Percentiles rank a stretch among this genome's conserved stretches.
Evolutionary conservation across 2,797 vertebrate species (phyloP).

Genomic region (Geotrypetes seraphini): DNA sequence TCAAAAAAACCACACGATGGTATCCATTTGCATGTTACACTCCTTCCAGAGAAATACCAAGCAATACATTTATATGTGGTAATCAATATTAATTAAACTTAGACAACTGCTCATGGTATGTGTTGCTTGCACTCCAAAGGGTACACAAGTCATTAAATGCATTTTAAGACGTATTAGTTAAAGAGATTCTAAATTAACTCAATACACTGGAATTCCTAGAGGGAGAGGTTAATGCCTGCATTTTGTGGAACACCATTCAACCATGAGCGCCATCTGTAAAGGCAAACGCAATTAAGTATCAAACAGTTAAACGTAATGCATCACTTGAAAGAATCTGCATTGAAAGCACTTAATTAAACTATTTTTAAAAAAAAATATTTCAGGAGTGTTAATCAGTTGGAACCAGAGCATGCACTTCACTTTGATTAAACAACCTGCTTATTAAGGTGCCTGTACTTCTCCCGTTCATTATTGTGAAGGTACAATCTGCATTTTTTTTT

Average conservation of each 20-base stretch:
- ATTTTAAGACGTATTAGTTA: constrained; percentile 71
- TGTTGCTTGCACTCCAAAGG: constrained; percentile 54
- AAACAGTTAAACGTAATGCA: constrained; percentile 75
- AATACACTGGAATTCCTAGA: constrained; percentile 50
- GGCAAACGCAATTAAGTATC: constrained; percentile 71
- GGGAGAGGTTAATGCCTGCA: constrained; percentile 54
- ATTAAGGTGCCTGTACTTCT: constrained; percentile 46
- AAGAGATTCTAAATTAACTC: constrained; percentile 64
- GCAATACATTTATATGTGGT: constrained; percentile 31
- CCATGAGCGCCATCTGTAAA: constrained; percentile 63
- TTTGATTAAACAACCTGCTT: constrained; percentile 63
- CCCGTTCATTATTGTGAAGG: constrained; percentile 80
- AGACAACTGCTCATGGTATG: constrained; percentile 75
- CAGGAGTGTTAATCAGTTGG: constrained; percentile 52
- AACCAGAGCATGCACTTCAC: constrained; percentile 48
- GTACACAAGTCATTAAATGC: constrained; percentile 67
- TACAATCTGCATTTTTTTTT: constrained; percentile 83
- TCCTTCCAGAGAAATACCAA: constrained; percentile 18
- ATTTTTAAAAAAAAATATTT: constrained; percentile 45
- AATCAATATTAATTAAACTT: constrained; percentile 91
- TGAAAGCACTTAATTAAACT: constrained; percentile 86
- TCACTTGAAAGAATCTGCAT: constrained; percentile 71
- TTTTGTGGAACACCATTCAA: constrained; percentile 47
- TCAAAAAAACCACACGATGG: too few relatives aligned
- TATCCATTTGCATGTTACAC: constrained; percentile 1